Evolutionary conservation across 2,113 vertebrate species (phyloP).

Genomic region (Chauna torquata): DNA sequence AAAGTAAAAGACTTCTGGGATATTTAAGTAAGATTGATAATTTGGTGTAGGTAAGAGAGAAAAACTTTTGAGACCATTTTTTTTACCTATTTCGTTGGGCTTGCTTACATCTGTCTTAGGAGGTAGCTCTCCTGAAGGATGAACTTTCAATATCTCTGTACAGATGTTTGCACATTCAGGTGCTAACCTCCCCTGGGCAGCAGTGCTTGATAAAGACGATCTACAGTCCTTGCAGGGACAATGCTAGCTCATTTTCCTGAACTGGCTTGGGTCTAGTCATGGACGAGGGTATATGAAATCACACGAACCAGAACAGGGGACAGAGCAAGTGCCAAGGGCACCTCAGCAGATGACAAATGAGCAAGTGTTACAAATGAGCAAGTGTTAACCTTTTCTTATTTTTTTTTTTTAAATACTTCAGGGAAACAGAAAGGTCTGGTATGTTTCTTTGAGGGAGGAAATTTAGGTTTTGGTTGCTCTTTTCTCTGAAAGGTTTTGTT

Average conservation of each 20-base stretch:
- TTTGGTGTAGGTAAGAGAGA: not conserved
- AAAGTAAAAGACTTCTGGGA: not conserved
- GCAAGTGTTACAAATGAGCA: not conserved
- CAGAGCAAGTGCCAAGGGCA: not conserved
- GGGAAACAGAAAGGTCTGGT: not conserved
- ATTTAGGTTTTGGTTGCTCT: not conserved
- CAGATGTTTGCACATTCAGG: slow-evolving; percentile 50
- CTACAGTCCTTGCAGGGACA: not conserved
- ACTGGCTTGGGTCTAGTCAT: not conserved
- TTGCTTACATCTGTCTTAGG: not conserved
- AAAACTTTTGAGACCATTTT: not conserved
- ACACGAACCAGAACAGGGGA: not conserved
- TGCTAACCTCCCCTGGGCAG: not conserved
- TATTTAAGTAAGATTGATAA: not conserved
- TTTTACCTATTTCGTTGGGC: not conserved
- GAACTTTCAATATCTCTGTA: not conserved
- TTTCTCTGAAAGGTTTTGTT: slow-evolving; percentile 27
- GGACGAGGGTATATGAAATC: not conserved
- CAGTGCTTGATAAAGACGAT: slow-evolving; percentile 1
- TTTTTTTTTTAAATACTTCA: not conserved
- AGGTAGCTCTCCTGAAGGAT: not conserved
- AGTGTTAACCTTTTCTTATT: not conserved
- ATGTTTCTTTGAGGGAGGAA: not conserved
- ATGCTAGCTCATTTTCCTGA: not conserved
- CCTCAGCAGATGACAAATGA: slow-evolving; percentile 1